Evolutionary conservation across 1,140 invertebrate species (phyloP), one percentile per base, ranked within the genome.

Genomic region (Adelges cooleyi): DNA sequence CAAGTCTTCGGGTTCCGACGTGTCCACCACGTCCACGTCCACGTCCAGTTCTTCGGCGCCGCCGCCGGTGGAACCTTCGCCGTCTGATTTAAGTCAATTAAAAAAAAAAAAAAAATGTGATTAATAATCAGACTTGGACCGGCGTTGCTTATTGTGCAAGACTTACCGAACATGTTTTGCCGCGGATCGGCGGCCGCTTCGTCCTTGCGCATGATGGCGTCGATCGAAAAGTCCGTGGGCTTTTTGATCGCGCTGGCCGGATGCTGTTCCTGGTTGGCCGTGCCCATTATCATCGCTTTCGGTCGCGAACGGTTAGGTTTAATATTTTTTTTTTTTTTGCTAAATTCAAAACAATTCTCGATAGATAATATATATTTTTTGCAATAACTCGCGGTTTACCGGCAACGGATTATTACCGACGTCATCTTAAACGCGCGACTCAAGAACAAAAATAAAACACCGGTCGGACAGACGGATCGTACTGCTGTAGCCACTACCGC

Each of bases 221-320:
- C 90, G 72, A 94, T 94, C 67, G 89, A 92, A 79, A 94, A 94
- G 77, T 94, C 90, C 69, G 90, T 93, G 69, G 89, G 88, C 74
- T 83, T 84, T 27, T 66, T 56, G 59, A 69, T 70, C 51, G 69
- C 62, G 65, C 66, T 65, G 20, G 68, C 65, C 15, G 68, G 65
- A 40, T 52, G 48, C 38, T 69, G 66, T 46, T 70, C 68, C 56
- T 70, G 69, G 56, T 69, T 69, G 15, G 69, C 65, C 20, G 68
- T 68, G 9, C 69, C 66, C 42, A 70, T 66, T 67, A 70, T 70
- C 48, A 40, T 67, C 20, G 13, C 48, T 66, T 17, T 36, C 23
- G 15, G 25, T 38, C 53, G 40, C 9, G n/a, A n/a, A n/a, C n/a
- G n/a, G n/a, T n/a, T n/a, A n/a, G n/a, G n/a, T n/a, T n/a, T n/a